Conservation (phyloP, 2,113 vertebrate genomes). For the Microtus pennsylvanicus region DNA sequence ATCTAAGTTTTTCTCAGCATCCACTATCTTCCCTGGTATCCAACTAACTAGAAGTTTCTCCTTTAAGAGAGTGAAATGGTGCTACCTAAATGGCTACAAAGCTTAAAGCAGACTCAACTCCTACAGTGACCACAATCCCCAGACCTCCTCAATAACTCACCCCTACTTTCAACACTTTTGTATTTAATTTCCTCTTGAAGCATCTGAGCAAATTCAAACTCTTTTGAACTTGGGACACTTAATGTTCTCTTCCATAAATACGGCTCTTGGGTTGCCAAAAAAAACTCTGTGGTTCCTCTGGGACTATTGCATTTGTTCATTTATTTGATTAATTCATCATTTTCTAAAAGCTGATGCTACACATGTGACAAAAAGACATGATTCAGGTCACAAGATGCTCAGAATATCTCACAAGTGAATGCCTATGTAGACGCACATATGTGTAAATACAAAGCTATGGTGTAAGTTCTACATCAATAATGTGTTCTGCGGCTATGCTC, state of each 20-base stretch:
- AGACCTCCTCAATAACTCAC: not conserved
- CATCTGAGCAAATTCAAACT: not conserved
- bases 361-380: not conserved
- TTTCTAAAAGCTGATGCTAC: not conserved
- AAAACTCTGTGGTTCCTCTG: not conserved
- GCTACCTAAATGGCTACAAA: not conserved
- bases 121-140: not conserved
- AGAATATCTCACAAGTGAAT: not conserved
- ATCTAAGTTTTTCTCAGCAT: not conserved
- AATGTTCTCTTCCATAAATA: not conserved
- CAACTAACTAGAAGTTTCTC: not conserved
- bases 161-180: not conserved
- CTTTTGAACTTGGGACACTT: not conserved
- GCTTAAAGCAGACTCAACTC: not conserved
- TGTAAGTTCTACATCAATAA: not conserved
- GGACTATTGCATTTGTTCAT: not conserved
- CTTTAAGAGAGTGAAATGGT: not conserved
- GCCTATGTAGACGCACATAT: not conserved
- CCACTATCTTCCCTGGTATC: not conserved
- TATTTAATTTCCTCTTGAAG: not conserved
- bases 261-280: not conserved
- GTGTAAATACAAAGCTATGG: not conserved
- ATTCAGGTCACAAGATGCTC: not conserved
- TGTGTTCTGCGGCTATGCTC: not conserved
- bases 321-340: not conserved